A percentile compares a stretch with the other conserved stretches of the same genome.
phyloP scores from a whole-genome alignment of 2,113 vertebrate genomes.

The Taxidea taxus region DNA sequence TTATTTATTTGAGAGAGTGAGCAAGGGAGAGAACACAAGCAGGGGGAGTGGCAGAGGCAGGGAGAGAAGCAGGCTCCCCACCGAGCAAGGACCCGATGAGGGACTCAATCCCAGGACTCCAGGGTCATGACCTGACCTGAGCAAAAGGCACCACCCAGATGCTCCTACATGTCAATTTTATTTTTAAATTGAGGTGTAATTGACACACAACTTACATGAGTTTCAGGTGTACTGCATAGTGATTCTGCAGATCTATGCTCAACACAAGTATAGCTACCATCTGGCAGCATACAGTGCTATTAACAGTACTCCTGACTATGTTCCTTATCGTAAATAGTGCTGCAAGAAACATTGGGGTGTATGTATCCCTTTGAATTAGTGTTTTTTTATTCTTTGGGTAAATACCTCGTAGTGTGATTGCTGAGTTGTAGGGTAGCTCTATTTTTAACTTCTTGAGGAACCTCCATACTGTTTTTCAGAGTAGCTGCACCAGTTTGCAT shows the following conservation, averaged over 20 bases:
- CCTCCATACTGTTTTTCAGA: neutral
- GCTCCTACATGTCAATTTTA: neutral
- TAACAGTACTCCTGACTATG: neutral
- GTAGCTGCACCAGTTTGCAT: neutral
- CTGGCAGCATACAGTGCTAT: neutral
- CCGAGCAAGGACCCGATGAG: accelerated
- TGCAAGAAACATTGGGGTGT: neutral
- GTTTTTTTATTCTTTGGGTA: neutral
- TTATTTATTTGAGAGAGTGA: neutral
- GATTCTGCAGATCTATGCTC: neutral
- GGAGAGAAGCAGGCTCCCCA: neutral
- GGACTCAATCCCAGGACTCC: neutral
- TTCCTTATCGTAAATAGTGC: neutral
- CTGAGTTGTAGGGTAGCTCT: neutral
- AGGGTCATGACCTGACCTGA: neutral
- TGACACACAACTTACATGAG: neutral
- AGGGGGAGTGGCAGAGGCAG: neutral
- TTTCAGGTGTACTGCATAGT: neutral
- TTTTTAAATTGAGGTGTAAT: neutral
- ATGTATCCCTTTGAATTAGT: neutral
- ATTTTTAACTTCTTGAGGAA: neutral
- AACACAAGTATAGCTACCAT: neutral
- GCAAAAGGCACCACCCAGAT: neutral
- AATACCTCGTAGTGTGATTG: neutral
- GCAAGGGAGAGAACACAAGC: neutral